Evolutionary conservation across 1,140 invertebrate genomes (phyloP).

Genomic region (Zaprionus capensis): DNA sequence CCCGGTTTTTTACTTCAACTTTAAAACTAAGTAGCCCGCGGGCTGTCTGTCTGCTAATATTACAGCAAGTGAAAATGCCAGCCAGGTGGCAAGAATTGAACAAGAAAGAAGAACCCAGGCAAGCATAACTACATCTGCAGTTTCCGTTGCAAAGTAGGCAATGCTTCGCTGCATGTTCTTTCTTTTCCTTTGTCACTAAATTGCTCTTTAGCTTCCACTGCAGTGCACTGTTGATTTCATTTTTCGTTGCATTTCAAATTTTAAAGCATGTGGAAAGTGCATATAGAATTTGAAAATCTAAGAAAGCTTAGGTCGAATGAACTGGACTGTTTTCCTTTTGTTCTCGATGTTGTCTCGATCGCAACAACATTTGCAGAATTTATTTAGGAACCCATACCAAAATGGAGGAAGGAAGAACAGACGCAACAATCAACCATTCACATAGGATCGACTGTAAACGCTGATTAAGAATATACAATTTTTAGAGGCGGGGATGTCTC

Average conservation of each 20-base stretch:
- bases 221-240: constrained; percentile 52
- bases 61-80: constrained; percentile 21
- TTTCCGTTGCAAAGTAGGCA: constrained; percentile 39
- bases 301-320: too few species aligned
- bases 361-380: too few species aligned
- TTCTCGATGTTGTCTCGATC: too few species aligned
- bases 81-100: constrained; percentile 31
- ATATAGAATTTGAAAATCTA: constrained; percentile 56
- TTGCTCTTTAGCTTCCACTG: constrained; percentile 4
- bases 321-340: too few species aligned
- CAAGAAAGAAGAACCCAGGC: constrained; percentile 26
- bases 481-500: too few species aligned
- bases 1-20: constrained; percentile 49
- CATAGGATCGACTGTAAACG: too few species aligned
- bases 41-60: constrained; percentile 70
- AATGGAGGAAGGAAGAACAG: too few species aligned
- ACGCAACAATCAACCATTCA: too few species aligned
- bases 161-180: constrained; percentile 40
- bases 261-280: constrained; percentile 36
- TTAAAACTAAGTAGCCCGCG: constrained; percentile 66
- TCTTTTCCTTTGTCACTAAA: background rate
- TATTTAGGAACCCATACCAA: too few species aligned
- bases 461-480: too few species aligned
- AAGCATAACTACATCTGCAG: constrained; percentile 19
- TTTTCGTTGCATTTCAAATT: constrained; percentile 55